Evolutionary conservation across 1,140 invertebrate species (phyloP).

Genomic region (Chironomus striatipennis): DNA sequence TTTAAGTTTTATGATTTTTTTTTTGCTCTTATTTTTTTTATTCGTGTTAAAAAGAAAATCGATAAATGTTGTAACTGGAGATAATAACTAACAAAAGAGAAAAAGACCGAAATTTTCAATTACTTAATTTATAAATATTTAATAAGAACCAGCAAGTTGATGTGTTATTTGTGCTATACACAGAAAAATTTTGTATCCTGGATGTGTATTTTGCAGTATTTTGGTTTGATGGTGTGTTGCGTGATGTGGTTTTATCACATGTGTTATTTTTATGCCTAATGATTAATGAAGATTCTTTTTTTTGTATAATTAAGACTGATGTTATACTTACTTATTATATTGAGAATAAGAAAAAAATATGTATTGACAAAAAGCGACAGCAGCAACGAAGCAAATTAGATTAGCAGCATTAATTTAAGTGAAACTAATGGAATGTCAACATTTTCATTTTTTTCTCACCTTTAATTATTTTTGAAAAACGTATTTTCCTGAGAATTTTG

Average conservation of each 20-base stretch:
- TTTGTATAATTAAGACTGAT: background rate
- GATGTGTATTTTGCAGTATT: background rate
- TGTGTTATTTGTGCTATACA: too few species aligned
- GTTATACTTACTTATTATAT: background rate
- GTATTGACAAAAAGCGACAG: slow-evolving; percentile 7
- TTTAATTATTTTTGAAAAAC: background rate
- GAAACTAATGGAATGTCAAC: background rate
- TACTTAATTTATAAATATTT: too few species aligned
- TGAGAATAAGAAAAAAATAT: background rate
- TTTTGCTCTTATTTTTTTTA: too few species aligned
- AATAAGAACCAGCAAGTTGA: too few species aligned
- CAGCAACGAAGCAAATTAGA: slow-evolving; percentile 12
- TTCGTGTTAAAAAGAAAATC: too few species aligned
- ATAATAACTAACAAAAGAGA: too few species aligned
- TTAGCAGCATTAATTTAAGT: background rate
- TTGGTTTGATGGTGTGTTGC: background rate
- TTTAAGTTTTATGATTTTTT: too few species aligned
- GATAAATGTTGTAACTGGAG: too few species aligned
- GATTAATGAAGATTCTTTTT: background rate
- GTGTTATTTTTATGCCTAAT: background rate
- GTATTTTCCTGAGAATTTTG: background rate
- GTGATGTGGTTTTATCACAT: background rate
- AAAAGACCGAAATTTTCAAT: too few species aligned
- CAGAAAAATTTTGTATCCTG: background rate
- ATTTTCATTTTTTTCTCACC: background rate